phyloP scores from a whole-genome alignment of 2,888 invertebrate species.

The Zaprionus obscuricornis region DNA sequence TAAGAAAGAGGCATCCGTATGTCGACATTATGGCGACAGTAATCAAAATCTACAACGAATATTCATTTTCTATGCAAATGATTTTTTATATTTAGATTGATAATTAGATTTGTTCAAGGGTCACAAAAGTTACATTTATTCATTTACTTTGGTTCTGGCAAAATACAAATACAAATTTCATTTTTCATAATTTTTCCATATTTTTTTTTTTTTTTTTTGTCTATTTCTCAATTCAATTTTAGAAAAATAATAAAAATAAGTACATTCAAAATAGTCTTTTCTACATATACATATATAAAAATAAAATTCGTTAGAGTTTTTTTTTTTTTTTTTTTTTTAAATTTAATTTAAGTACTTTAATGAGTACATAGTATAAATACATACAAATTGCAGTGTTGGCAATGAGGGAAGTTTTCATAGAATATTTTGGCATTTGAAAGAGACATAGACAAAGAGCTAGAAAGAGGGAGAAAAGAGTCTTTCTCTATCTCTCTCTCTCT shows the following conservation, averaged over 20 bases:
- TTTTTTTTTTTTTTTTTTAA: too few species aligned
- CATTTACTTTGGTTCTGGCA: constrained; percentile 24
- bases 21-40: too few species aligned
- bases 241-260: too few species aligned
- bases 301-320: constrained; percentile 36
- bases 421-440: too few species aligned
- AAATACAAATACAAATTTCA: constrained; percentile 12
- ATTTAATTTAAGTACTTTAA: constrained; percentile 15
- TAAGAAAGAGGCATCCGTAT: too few species aligned
- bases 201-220: too few species aligned
- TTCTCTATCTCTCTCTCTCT: too few species aligned
- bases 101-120: not conserved
- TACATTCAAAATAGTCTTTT: constrained; percentile 3
- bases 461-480: too few species aligned
- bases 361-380: constrained; percentile 18
- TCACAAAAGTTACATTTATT: constrained; percentile 26
- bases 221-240: too few species aligned
- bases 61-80: constrained; percentile 12
- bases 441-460: too few species aligned
- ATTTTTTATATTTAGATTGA: not conserved
- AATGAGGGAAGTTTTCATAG: not conserved
- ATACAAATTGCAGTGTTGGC: constrained; percentile 18
- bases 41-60: not conserved
- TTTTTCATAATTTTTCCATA: too few species aligned
- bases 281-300: not conserved